These are phyloP conservation scores for Hemibagrus wyckioides DNA, from an alignment of 2,113 vertebrate genomes.

Conservation along the genomic window DNA sequence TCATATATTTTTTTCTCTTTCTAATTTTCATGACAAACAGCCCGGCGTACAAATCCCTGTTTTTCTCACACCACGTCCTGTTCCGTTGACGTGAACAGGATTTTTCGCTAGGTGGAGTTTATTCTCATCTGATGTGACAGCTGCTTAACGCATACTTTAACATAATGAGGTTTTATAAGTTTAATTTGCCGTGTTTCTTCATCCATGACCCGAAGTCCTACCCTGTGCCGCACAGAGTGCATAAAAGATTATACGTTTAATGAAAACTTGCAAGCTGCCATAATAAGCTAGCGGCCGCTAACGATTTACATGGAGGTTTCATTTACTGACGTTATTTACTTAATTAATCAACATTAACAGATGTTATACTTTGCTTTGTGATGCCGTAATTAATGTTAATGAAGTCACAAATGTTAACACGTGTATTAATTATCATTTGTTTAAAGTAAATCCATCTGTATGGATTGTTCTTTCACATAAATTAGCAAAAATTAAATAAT, in stretches of 20 bases:
- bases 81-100: neutral
- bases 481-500: neutral
- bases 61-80: neutral
- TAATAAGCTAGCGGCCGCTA: neutral
- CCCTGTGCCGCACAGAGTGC: neutral
- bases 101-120: neutral
- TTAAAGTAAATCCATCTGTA: neutral
- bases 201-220: neutral
- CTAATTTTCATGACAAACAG: neutral
- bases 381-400: neutral
- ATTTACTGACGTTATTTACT: neutral
- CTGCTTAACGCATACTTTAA: conserved; percentile 1
- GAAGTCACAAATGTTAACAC: neutral
- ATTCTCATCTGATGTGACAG: neutral
- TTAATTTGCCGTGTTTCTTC: neutral
- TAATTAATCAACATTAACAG: conserved; percentile 6
- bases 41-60: neutral
- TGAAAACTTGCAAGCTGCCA: neutral
- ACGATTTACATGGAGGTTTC: neutral
- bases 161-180: conserved; percentile 7
- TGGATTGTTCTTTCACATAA: neutral
- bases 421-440: neutral
- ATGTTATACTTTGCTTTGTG: neutral
- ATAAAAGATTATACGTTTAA: neutral
- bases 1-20: neutral